These are phyloP conservation scores for Ptiloglossa arizonensis DNA, from an alignment of 1,140 invertebrate species.

Conservation along the genomic window DNA sequence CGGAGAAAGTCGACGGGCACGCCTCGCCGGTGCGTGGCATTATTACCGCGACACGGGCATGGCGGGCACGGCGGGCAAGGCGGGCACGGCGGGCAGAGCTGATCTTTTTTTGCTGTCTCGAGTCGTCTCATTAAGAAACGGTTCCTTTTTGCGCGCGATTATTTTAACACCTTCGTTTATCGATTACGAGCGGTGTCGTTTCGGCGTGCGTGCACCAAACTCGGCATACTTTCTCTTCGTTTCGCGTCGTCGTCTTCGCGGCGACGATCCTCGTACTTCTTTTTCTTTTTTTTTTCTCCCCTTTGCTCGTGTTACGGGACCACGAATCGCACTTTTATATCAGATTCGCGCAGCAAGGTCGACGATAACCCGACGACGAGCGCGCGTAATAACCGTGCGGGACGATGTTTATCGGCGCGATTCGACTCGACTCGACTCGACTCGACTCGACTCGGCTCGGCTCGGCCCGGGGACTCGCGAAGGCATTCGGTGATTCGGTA, in stretches of 20 bases:
- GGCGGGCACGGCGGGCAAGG: no score
- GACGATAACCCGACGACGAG: neutral
- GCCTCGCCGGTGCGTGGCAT: no score
- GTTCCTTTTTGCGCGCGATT: neutral
- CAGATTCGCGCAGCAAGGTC: conserved; percentile 10
- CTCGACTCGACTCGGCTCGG: no score
- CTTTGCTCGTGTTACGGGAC: no score
- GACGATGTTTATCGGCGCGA: conserved; percentile 26
- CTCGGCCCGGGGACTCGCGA: no score
- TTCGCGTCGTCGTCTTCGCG: no score
- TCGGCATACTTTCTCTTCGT: neutral
- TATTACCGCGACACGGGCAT: neutral
- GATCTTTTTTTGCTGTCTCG: neutral
- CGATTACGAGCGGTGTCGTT: neutral
- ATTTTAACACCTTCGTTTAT: neutral
- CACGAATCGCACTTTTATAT: no score
- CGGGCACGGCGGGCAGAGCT: no score
- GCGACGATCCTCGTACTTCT: no score
- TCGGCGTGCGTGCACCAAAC: neutral
- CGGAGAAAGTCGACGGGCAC: conserved; percentile 30
- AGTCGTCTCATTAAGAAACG: conserved; percentile 4
- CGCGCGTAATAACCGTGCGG: neutral
- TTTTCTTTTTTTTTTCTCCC: no score
- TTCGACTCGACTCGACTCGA: no score
- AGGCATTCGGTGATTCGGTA: no score